These are phyloP conservation scores for Mungos mungo DNA, from an alignment of 2,113 vertebrate genomes.

Conservation along the genomic window DNA sequence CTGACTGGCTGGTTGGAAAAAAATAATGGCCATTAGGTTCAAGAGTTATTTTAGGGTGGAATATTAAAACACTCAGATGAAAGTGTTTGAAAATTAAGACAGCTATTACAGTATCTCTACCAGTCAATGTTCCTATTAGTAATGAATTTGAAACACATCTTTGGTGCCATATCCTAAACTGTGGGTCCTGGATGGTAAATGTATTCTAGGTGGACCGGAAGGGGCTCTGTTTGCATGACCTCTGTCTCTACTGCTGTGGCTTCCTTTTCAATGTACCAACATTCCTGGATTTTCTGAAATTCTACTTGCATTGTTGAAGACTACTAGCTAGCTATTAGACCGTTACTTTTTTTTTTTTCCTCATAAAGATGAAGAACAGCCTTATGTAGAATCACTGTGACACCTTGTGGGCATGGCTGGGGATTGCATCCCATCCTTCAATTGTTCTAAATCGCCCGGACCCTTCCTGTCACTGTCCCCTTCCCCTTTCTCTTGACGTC, in stretches of 20 bases:
- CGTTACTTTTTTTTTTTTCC: not conserved
- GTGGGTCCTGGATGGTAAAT: too few species aligned
- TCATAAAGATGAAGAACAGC: not conserved
- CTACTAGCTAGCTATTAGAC: not conserved
- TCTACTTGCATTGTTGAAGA: not conserved
- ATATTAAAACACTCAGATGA: not conserved
- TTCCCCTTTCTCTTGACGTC: not conserved
- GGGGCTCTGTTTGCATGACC: too few species aligned
- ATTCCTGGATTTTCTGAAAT: not conserved
- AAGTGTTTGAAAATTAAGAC: not conserved
- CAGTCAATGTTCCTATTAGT: too few species aligned
- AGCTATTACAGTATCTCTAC: not conserved
- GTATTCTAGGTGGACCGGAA: too few species aligned
- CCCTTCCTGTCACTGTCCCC: not conserved
- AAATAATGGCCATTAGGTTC: not conserved
- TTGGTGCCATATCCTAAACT: not conserved
- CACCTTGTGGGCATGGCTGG: conserved; percentile 7
- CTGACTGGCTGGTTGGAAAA: not conserved
- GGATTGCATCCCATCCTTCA: not conserved
- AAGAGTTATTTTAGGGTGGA: not conserved
- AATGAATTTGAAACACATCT: not conserved
- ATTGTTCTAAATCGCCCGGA: not conserved
- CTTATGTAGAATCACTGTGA: not conserved
- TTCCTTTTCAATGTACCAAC: too few species aligned
- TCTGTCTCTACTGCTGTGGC: too few species aligned